Evolutionary conservation across 1,140 invertebrate genomes (phyloP).

Genomic region (Scaptomyza hsui): DNA sequence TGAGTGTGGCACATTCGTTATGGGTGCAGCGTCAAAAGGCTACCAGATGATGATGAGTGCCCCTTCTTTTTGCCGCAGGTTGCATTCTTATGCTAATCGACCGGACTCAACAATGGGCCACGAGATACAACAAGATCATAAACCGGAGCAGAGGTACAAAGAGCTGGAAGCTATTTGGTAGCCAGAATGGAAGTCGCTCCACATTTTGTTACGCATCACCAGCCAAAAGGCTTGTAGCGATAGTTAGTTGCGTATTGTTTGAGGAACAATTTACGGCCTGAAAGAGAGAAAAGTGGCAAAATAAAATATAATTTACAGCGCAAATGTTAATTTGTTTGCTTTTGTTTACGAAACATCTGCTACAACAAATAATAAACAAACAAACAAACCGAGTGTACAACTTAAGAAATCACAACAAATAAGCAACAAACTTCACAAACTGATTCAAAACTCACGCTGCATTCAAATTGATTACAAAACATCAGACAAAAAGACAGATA

Average conservation of each 20-base stretch:
- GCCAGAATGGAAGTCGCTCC: constrained; percentile 43
- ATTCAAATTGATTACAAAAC: constrained; percentile 79
- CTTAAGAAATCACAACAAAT: constrained; percentile 80
- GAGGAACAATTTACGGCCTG: constrained; percentile 59
- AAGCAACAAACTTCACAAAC: constrained; percentile 54
- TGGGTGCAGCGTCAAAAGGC: constrained; percentile 36
- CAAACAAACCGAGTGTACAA: constrained; percentile 43
- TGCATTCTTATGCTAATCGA: constrained; percentile 76
- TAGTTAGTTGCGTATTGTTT: constrained; percentile 72
- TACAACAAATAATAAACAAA: constrained; percentile 29
- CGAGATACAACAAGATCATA: constrained; percentile 30
- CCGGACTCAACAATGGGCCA: constrained; percentile 28
- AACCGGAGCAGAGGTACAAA: constrained; percentile 2
- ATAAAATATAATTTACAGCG: constrained; percentile 42
- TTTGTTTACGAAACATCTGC: constrained; percentile 19
- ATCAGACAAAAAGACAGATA: neutral
- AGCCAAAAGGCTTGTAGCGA: constrained; percentile 26
- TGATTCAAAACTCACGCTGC: constrained; percentile 48
- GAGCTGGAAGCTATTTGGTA: constrained; percentile 24
- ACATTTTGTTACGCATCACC: constrained; percentile 64
- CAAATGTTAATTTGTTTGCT: constrained; percentile 55
- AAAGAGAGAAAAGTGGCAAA: constrained; percentile 42
- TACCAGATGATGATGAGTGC: constrained; percentile 27
- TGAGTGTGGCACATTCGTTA: constrained; percentile 26
- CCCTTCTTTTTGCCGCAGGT: constrained; percentile 44